Evolutionary conservation across 2,888 invertebrate species (phyloP), one percentile per base, ranked within the genome.

Genomic region (Lasioglossum marginatum): DNA sequence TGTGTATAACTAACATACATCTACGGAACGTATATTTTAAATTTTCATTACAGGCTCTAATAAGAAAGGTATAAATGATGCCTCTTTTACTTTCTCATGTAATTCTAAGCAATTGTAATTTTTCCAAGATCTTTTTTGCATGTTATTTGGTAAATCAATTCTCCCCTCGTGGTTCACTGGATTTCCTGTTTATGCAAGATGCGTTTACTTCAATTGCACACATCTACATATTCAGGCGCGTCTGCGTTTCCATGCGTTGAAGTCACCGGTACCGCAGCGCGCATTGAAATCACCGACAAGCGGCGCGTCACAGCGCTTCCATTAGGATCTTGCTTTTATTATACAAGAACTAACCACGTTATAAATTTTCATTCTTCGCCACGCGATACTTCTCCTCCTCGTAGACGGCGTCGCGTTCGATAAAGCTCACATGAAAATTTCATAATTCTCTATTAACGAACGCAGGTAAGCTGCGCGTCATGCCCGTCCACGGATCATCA

Each of bases 241-340:
- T 31, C 63, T 31, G 31, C 37, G 10, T 37, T 37, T 34, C 37
- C 68, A 23, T 3, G 68, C 68, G 34, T 68, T 68, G 37, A 68
- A 68, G 10, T 68, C 68, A 10, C 68, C 23, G 31, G n/a, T 0
- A 31, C 31, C 31, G 31, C 57, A n/a, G 31, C 63, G 63, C 37
- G 68, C 68, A 68, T 68, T 68, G 68, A 68, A 37, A 68, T 68
- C 68, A 23, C 68, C 68, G 68, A 23, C 37, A 68, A 34, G 34
- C 68, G 66, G 23, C 19, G 68, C 37, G 23, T 37, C 34, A 23
- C 6, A 68, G 31, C 23, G 23, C 31, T 68, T 37, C 23, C 23
- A 34, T 68, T 68, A 23, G 23, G 34, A 34, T 34, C 4, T 4
- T 34, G 34, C 10, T 68, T 68, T 19, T 23, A 68, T 68, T 68